Evolutionary conservation across 2,797 vertebrate species (phyloP).

Genomic region (Falco novaeseelandiae): DNA sequence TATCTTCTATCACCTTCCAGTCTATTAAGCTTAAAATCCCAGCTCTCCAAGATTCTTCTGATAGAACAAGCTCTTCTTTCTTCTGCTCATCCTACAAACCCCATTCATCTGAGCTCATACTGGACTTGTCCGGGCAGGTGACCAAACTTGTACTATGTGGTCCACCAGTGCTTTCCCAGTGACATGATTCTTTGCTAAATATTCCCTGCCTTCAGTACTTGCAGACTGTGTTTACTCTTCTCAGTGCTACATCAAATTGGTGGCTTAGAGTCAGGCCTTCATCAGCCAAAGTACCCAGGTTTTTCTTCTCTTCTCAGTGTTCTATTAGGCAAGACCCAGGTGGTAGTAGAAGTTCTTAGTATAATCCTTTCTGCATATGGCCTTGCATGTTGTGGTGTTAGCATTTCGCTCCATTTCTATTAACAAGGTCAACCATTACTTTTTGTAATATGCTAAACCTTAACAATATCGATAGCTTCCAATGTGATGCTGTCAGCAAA

Average conservation of each 20-base stretch:
- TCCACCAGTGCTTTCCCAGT: background rate
- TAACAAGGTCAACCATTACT: background rate
- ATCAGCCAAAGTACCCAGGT: background rate
- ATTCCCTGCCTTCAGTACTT: background rate
- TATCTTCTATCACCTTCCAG: background rate
- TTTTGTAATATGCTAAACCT: background rate
- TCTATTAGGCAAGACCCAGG: background rate
- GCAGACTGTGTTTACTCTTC: background rate
- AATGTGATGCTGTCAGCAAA: background rate
- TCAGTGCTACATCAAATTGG: background rate
- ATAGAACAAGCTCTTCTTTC: background rate
- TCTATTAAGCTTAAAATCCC: background rate
- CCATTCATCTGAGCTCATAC: background rate
- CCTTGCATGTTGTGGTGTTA: background rate
- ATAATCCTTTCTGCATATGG: background rate
- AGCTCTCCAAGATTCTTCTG: background rate
- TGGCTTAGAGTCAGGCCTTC: background rate
- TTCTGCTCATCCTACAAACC: background rate
- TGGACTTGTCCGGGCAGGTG: background rate
- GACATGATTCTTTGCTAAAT: background rate
- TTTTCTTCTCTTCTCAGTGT: background rate
- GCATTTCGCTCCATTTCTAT: background rate
- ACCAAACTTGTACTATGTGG: accelerated
- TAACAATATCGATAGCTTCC: background rate
- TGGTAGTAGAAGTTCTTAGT: background rate